Evolutionary conservation across 2,797 vertebrate species (phyloP).

Genomic region (Syngnathus rostellatus): DNA sequence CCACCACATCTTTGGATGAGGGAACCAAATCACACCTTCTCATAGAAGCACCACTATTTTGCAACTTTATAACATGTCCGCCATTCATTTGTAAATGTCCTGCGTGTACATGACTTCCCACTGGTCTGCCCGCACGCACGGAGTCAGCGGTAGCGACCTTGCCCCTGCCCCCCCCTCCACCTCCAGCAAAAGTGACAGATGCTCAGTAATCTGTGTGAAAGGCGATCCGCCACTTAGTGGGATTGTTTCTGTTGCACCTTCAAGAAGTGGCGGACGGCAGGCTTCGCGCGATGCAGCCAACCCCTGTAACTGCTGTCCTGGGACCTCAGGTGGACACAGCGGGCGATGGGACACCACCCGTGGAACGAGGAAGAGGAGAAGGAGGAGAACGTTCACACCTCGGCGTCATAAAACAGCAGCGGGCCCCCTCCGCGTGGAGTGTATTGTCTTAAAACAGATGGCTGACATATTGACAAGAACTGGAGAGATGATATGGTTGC

Average conservation of each 20-base stretch:
- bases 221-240: slow-evolving; percentile 69
- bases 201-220: slow-evolving; percentile 73
- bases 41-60: background rate
- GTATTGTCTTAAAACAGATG: slow-evolving; percentile 58
- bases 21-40: background rate
- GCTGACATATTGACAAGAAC: slow-evolving; percentile 56
- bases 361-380: slow-evolving; percentile 3
- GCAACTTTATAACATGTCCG: background rate
- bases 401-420: slow-evolving; percentile 46
- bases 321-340: slow-evolving; percentile 65
- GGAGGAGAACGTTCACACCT: slow-evolving; percentile 52
- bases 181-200: slow-evolving; percentile 64
- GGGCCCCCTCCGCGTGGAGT: slow-evolving; percentile 29
- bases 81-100: slow-evolving; percentile 5
- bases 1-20: background rate
- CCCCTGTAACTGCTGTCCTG: slow-evolving; percentile 63
- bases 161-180: slow-evolving; percentile 51
- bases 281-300: slow-evolving; percentile 54
- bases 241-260: slow-evolving; percentile 74
- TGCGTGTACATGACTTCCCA: slow-evolving; percentile 10
- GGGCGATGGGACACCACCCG: slow-evolving; percentile 32
- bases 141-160: slow-evolving; percentile 32
- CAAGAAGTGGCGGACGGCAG: slow-evolving; percentile 58
- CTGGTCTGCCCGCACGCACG: slow-evolving; percentile 11
- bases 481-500: slow-evolving; percentile 45